A percentile compares a stretch with the other conserved stretches of the same genome.
Evolutionary conservation across 2,113 vertebrate genomes (phyloP).

Genomic region (Polypterus bichir): DNA sequence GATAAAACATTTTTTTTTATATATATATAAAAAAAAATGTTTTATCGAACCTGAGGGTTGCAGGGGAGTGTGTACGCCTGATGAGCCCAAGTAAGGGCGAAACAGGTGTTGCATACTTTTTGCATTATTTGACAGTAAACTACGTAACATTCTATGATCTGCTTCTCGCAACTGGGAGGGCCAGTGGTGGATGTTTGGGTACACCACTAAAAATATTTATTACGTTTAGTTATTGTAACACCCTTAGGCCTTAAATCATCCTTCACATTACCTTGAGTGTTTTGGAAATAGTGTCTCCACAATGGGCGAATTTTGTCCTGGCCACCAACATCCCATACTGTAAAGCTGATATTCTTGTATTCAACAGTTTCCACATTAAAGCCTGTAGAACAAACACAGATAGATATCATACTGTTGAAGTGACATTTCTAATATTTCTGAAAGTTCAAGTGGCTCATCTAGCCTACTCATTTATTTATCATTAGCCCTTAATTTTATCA

Average conservation of each 20-base stretch:
- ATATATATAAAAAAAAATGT: no score
- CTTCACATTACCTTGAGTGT: constrained; percentile 78
- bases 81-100: no score
- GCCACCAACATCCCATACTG: constrained; percentile 95
- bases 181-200: no score
- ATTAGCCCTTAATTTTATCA: background rate
- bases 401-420: background rate
- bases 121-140: no score
- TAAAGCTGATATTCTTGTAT: constrained; percentile 98
- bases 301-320: constrained; percentile 97
- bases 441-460: background rate
- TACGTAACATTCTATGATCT: no score
- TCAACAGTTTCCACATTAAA: constrained; percentile 97
- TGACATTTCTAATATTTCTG: background rate
- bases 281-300: constrained; percentile 98
- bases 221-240: background rate
- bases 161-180: no score
- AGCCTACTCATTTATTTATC: background rate
- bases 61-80: no score
- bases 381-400: constrained; percentile 42
- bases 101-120: no score
- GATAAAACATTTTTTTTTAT: no score
- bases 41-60: no score
- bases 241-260: background rate
- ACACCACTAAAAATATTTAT: no score